phyloP scores from a whole-genome alignment of 2,113 vertebrate species.

The Oceanodroma tethys region DNA sequence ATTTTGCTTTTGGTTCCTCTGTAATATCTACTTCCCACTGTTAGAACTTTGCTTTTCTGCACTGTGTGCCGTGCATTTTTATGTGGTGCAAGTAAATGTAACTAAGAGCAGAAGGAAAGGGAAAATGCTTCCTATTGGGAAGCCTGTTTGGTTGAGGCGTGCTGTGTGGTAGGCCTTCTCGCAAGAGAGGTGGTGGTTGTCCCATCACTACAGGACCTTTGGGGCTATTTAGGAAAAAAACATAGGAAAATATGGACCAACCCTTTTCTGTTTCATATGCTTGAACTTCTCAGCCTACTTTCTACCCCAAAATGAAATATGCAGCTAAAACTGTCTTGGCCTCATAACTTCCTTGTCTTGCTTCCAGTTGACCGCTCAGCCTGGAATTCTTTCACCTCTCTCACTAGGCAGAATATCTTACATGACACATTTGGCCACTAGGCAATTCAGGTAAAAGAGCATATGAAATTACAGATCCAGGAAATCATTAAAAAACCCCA shows the following conservation, averaged over 20 bases:
- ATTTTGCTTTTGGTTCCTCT: not conserved
- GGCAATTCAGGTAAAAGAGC: not conserved
- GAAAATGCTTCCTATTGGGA: not conserved
- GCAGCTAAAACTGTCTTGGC: not conserved
- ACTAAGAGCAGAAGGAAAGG: not conserved
- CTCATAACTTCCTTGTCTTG: not conserved
- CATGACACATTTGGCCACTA: not conserved
- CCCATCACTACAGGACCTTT: not conserved
- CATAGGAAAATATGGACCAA: not conserved
- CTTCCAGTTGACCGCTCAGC: not conserved
- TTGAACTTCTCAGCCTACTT: not conserved
- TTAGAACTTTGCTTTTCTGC: not conserved
- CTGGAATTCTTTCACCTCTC: not conserved
- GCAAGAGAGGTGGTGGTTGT: not conserved
- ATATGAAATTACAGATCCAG: not conserved
- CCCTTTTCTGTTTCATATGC: not conserved
- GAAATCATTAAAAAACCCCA: not conserved
- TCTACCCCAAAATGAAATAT: not conserved
- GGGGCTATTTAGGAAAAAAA: not conserved
- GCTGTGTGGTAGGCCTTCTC: not conserved
- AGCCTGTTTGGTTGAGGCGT: not conserved
- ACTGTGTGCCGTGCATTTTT: not conserved
- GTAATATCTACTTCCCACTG: not conserved
- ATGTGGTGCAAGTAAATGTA: not conserved
- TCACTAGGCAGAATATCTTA: not conserved